These are phyloP conservation scores for Macrotus californicus DNA, from an alignment of 2,113 vertebrate genomes.

Conservation along the genomic window DNA sequence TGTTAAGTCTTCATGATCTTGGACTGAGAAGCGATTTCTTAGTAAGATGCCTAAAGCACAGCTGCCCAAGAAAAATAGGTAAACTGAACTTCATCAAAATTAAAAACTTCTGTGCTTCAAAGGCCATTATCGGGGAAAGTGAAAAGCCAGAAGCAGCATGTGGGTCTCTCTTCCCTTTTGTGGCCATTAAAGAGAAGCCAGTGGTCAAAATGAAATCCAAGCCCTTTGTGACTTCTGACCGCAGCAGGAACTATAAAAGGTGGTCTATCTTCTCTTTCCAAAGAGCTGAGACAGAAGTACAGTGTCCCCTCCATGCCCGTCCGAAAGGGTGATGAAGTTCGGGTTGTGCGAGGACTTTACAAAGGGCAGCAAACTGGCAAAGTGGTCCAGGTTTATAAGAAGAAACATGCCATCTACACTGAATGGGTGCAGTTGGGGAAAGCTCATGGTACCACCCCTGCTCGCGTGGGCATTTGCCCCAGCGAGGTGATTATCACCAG, in stretches of 20 bases:
- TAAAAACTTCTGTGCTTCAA: background rate
- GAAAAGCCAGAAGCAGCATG: background rate
- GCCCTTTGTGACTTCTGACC: background rate
- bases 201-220: background rate
- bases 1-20: background rate
- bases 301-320: background rate
- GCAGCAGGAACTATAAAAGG: background rate
- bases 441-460: background rate
- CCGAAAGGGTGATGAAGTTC: background rate
- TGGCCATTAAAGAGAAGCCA: background rate
- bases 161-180: background rate
- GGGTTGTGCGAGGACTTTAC: too few species aligned
- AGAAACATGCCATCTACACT: background rate
- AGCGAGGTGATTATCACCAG: background rate
- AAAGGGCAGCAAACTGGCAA: background rate
- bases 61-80: background rate
- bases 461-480: background rate
- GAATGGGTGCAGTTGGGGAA: background rate
- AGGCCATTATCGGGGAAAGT: background rate
- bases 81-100: background rate
- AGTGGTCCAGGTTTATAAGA: background rate
- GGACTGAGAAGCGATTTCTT: background rate
- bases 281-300: background rate
- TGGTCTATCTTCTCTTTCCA: background rate
- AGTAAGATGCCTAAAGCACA: background rate